A percentile compares a stretch with the other conserved stretches of the same genome.
Conservation (phyloP, 2,113 vertebrate genomes). For the Poeciliopsis turrubarensis region DNA sequence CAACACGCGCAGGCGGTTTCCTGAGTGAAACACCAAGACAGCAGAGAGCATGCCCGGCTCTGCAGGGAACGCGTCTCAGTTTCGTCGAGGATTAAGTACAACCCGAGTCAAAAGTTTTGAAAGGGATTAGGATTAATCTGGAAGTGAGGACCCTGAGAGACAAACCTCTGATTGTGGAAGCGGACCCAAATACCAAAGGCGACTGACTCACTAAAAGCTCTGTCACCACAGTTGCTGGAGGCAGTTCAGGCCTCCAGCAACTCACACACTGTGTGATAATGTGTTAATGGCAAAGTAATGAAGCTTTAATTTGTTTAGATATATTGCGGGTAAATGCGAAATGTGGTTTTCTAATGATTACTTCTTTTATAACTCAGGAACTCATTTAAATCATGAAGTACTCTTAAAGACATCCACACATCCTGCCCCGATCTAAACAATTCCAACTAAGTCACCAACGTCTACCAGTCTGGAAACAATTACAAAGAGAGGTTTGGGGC, state of each 20-base stretch:
- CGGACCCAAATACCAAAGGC: slow-evolving; percentile 48
- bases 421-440: too few species aligned
- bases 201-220: slow-evolving; percentile 56
- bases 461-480: too few species aligned
- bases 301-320: slow-evolving; percentile 34
- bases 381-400: too few species aligned
- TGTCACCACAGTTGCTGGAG: slow-evolving; percentile 17
- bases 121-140: slow-evolving; percentile 64
- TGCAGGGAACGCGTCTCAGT: slow-evolving; percentile 32
- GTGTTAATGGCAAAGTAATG: slow-evolving; percentile 55
- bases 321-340: neutral
- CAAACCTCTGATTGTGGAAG: slow-evolving; percentile 51
- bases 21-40: slow-evolving; percentile 25
- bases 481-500: too few species aligned
- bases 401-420: too few species aligned
- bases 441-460: too few species aligned
- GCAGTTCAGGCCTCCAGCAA: slow-evolving; percentile 44
- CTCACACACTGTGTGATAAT: slow-evolving; percentile 34
- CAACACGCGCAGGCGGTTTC: slow-evolving; percentile 65
- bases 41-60: slow-evolving; percentile 34
- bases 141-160: slow-evolving; percentile 51
- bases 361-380: too few species aligned
- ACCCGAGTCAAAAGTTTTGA: slow-evolving; percentile 55
- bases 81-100: slow-evolving; percentile 50
- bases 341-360: too few species aligned